Percentiles rank a stretch among this genome's conserved stretches.
phyloP scores from a whole-genome alignment of 2,888 invertebrate species.

The Phoenoteleia sp. region DNA sequence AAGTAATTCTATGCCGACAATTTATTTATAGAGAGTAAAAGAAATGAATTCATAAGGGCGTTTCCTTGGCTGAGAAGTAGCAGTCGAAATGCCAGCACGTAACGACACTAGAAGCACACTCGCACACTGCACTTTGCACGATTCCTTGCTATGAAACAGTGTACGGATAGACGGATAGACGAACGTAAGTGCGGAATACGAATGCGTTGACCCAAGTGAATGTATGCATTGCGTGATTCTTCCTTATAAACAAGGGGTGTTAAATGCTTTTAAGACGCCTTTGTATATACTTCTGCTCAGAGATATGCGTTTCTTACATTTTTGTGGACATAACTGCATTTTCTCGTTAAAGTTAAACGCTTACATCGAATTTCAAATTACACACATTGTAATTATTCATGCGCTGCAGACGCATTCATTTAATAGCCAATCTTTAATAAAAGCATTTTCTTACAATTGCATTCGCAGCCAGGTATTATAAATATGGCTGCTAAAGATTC shows the following conservation, averaged over 20 bases:
- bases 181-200: constrained; percentile 79
- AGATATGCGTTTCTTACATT: constrained; percentile 35
- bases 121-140: constrained; percentile 79
- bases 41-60: constrained; percentile 66
- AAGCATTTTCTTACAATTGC: not conserved
- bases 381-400: not conserved
- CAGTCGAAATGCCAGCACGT: constrained; percentile 69
- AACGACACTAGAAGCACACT: constrained; percentile 83
- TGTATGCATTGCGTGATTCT: constrained; percentile 82
- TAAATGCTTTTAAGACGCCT: constrained; percentile 73
- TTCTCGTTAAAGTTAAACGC: constrained; percentile 27
- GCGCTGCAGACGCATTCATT: not conserved
- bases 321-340: constrained; percentile 35
- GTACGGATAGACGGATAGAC: constrained; percentile 75
- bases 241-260: constrained; percentile 84
- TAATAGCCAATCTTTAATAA: not conserved
- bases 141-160: constrained; percentile 69
- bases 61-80: constrained; percentile 62
- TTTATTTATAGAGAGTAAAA: constrained; percentile 59
- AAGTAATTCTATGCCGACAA: not conserved
- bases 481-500: not conserved
- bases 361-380: constrained; percentile 21
- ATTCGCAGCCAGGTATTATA: not conserved
- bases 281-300: constrained; percentile 32
- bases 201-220: constrained; percentile 81